Evolutionary conservation across 1,140 invertebrate species (phyloP), one percentile per base, ranked within the genome.

Genomic region (Scaptomyza montana): DNA sequence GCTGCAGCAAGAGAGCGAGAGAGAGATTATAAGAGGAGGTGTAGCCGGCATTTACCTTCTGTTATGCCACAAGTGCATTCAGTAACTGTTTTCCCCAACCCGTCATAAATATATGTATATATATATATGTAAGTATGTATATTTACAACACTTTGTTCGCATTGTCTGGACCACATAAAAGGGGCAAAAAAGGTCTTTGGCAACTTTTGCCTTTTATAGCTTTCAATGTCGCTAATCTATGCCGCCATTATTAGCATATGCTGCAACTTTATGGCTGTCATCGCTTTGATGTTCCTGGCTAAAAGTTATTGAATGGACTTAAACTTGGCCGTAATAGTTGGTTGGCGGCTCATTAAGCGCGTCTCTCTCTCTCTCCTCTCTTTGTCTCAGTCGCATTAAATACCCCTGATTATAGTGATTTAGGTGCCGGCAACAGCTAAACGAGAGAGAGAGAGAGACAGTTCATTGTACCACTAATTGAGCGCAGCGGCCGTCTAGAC

Each of bases 381-480:
- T 9, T 8, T 3, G 33, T 2, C 33, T 30, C 50, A 54, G 33
- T 33, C 30, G 53, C 71, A 57, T 36, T 61, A 74, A 68, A 68
- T 51, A 53, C 51, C 43, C 33, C 50, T 41, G 51, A 74, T 74
- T 69, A 66, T 46, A 53, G 39, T 25, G 53, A 45, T 65, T 65
- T 65, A 65, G 64, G 45, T 70, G 53, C 21, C 10, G 33, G 57
- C 13, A 25, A 25, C 10, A 25, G 55, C 41, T 57, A 36, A 36
- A 36, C 5, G 30, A 5, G 1, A 9, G 51, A n/a, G 30, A 5
- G 1, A 9, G 51, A n/a, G 78, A 30, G 64, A 82, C 41, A 82
- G 79, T 81, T 81, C 79, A 78, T 50, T 82, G 79, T 65, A 70
- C 80, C 61, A 62, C 69, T 74, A 85, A 84, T 85, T 86, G 65